These are phyloP conservation scores for Mustelus asterias DNA, from an alignment of 2,113 vertebrate species.

Conservation along the genomic window DNA sequence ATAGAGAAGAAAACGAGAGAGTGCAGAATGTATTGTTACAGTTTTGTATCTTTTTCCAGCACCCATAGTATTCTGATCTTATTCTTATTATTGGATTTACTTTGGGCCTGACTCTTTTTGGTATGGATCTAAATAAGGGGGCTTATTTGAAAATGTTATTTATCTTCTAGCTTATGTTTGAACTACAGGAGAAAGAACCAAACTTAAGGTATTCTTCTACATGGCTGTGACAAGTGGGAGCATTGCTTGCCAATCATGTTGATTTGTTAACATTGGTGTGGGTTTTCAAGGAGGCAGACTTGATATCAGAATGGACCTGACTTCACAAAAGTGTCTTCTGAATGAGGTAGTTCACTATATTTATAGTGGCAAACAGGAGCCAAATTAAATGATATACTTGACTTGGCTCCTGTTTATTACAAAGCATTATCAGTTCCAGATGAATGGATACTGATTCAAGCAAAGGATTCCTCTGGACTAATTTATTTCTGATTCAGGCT, in stretches of 20 bases:
- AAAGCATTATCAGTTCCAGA: background rate
- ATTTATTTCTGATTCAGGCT: background rate
- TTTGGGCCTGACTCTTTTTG: background rate
- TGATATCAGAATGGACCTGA: background rate
- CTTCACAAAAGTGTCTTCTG: background rate
- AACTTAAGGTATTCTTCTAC: background rate
- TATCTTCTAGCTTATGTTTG: background rate
- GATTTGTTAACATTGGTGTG: background rate
- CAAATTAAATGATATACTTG: background rate
- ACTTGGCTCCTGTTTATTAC: background rate
- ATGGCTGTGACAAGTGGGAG: background rate
- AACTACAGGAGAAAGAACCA: background rate
- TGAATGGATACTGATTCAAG: background rate
- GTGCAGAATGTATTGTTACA: too few relatives aligned
- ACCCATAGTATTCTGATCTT: background rate
- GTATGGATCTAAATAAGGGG: background rate
- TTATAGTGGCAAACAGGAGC: background rate
- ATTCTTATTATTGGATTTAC: background rate
- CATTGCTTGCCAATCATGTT: background rate
- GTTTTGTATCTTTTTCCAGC: too few relatives aligned
- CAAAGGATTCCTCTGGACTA: background rate
- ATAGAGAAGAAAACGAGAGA: too few relatives aligned
- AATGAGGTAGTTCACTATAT: background rate
- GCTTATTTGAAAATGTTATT: background rate
- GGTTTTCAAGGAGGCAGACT: background rate